Evolutionary conservation across 2,113 vertebrate species (phyloP), one percentile per base, ranked within the genome.

Genomic region (Leiothrix lutea): DNA sequence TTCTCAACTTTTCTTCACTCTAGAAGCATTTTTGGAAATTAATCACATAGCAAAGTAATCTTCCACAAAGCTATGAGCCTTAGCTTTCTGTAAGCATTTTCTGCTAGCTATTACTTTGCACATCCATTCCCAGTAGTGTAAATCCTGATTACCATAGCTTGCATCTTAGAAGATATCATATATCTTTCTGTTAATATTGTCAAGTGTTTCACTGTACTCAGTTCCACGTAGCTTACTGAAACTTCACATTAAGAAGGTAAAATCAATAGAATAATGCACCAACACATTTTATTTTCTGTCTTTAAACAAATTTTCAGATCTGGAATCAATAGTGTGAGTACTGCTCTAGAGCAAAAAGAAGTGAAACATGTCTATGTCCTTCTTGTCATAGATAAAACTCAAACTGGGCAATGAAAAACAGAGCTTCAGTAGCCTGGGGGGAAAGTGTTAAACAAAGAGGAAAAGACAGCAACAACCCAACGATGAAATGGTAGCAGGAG

Each of bases 121-220:
- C 23, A 56, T 24, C 22, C 73, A 47, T 69, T 70, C 33, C 23
- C 3, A 16, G 5, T 24, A 50, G 24, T 9, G 5, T 54, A 85
- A 69, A 84, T 60, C 6, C 36, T 56, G 23, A 61, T 61, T 65
- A 42, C 9, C 23, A 21, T 8, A 73, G 7, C 12, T 66, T 74
- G 14, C 23, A 31, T 66, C 26, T 44, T 75, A 71, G 57, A 53
- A 62, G 6, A 12, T 51, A 56, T 56, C 14, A 28, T 23, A 61
- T 45, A 56, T 11, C 4, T 0, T n/a, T 90, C 18, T 73, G 9
- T 65, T 65, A 73, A 50, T 47, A 60, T 64, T 5, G 23, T 54
- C 22, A 70, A 31, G 38, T 57, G 53, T 40, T 12, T 67, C 1
- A 0, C 33, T 4, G 10, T 25, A 15, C 2, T 88, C 4, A 8